Percentiles rank a stretch among this genome's conserved stretches.
phyloP scores from a whole-genome alignment of 2,113 vertebrate genomes.

The Colius striatus region DNA sequence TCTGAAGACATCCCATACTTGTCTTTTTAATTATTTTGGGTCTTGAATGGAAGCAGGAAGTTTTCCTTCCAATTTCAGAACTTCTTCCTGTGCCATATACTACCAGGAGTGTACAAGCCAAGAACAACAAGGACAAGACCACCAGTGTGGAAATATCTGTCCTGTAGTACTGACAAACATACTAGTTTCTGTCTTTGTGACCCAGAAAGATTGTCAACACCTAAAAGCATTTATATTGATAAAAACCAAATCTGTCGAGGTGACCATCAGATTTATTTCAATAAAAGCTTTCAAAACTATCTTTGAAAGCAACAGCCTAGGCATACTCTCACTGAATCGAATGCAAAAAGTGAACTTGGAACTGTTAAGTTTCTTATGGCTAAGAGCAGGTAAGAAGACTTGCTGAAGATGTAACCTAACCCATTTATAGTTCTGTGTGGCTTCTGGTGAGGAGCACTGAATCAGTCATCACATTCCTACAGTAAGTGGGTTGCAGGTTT shows the following conservation, averaged over 20 bases:
- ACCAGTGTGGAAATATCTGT: background rate
- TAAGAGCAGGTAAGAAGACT: background rate
- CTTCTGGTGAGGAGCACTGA: background rate
- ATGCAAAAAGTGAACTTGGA: background rate
- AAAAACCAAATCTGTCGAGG: background rate
- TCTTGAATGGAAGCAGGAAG: background rate
- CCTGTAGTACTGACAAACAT: background rate
- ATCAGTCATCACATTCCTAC: background rate
- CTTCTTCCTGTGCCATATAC: background rate
- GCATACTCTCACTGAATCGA: accelerated
- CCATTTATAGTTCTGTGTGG: background rate
- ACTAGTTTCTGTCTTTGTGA: background rate
- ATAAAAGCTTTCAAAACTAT: background rate
- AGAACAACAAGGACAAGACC: background rate
- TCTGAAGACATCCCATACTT: background rate
- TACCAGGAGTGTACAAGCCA: background rate
- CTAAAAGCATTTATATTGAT: accelerated
- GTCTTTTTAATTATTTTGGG: background rate
- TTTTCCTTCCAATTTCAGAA: background rate
- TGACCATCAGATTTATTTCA: background rate
- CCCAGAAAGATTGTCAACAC: background rate
- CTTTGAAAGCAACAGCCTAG: background rate
- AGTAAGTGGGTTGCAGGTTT: background rate
- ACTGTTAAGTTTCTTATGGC: background rate
- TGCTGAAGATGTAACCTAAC: background rate